phyloP scores from a whole-genome alignment of 2,797 vertebrate genomes.

The Masticophis lateralis region DNA sequence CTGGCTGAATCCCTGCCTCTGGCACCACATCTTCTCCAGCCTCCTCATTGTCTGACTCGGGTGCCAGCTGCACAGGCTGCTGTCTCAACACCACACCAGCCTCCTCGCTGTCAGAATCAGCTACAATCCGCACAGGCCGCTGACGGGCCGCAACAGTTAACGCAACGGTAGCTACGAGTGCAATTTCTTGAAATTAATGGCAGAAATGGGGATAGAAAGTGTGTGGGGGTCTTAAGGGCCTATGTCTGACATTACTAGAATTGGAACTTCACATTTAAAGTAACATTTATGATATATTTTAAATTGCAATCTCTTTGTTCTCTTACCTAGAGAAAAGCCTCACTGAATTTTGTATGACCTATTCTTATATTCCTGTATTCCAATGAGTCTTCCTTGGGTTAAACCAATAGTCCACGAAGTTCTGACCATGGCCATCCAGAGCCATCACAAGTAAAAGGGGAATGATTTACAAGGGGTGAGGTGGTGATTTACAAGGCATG shows the following conservation, averaged over 20 bases:
- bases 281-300: neutral
- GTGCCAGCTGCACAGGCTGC: too few species aligned
- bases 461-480: neutral
- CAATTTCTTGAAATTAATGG: neutral
- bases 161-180: neutral
- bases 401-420: neutral
- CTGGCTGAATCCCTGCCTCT: too few species aligned
- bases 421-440: neutral
- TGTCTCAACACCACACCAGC: too few species aligned
- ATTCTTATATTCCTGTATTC: neutral
- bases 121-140: too few species aligned
- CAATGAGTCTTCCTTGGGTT: neutral
- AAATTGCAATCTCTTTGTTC: neutral
- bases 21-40: too few species aligned
- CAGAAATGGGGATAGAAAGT: neutral
- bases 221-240: neutral
- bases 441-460: neutral
- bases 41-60: too few species aligned
- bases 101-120: too few species aligned
- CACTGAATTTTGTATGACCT: neutral
- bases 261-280: neutral
- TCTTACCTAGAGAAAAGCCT: neutral
- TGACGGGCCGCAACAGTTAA: neutral
- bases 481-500: neutral
- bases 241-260: neutral